A percentile compares a stretch with the other conserved stretches of the same genome.
Conservation (phyloP, 2,797 vertebrate genomes). For the Sebastes taczanowskii region DNA sequence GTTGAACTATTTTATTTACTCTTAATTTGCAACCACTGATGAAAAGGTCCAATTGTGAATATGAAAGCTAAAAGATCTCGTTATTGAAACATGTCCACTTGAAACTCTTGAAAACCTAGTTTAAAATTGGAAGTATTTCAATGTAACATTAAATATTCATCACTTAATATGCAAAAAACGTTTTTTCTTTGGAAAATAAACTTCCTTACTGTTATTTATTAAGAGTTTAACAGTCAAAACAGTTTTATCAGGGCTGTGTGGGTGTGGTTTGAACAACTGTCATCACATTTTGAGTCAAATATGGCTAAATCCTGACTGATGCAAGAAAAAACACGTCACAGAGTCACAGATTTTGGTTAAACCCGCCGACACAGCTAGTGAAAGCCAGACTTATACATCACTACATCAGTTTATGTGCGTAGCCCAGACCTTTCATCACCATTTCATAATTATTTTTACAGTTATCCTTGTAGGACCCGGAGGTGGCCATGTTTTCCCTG, state of each 20-base stretch:
- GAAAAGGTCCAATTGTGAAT: not conserved
- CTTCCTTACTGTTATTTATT: not conserved
- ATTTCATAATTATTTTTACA: not conserved
- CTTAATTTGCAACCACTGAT: not conserved
- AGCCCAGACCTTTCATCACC: not conserved
- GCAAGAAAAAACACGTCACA: not conserved
- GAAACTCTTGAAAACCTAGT: too few relatives aligned
- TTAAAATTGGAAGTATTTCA: not conserved
- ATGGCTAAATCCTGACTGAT: not conserved
- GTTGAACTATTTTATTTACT: not conserved
- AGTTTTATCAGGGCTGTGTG: not conserved
- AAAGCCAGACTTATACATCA: not conserved
- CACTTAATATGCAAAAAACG: not conserved
- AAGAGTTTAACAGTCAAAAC: not conserved
- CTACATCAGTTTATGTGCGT: not conserved
- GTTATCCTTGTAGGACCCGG: not conserved
- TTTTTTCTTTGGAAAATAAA: too few relatives aligned
- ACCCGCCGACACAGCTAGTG: not conserved
- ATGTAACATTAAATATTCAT: not conserved
- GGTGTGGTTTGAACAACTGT: not conserved
- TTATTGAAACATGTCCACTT: not conserved
- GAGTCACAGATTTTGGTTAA: not conserved
- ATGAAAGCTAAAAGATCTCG: not conserved
- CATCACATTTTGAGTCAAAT: not conserved
- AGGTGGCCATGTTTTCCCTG: slow-evolving; percentile 82